These are phyloP conservation scores for Andrena camellia DNA, from an alignment of 2,888 invertebrate species.

Conservation along the genomic window DNA sequence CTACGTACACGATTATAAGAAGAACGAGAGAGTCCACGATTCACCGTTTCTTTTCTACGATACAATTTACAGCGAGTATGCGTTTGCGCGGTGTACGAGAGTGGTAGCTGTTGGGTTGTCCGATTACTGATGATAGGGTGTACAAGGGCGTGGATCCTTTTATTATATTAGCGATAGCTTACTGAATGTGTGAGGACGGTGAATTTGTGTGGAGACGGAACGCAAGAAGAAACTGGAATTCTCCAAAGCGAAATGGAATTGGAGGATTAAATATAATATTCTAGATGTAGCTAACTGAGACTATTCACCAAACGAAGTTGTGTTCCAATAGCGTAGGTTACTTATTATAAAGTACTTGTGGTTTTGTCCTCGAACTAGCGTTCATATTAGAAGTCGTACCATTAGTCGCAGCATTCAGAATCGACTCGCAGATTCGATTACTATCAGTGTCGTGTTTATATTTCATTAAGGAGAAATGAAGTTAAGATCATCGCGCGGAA, in stretches of 20 bases:
- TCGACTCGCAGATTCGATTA: conserved; percentile 16
- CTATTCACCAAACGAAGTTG: conserved; percentile 82
- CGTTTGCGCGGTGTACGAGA: conserved; percentile 13
- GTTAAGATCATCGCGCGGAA: conserved; percentile 18
- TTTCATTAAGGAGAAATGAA: conserved; percentile 8
- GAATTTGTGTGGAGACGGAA: conserved; percentile 29
- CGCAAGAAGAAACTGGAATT: conserved; percentile 19
- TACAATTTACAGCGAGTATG: background rate
- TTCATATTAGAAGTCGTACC: conserved; percentile 40
- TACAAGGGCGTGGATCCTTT: conserved; percentile 20
- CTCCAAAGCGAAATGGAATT: conserved; percentile 9
- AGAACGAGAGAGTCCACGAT: background rate
- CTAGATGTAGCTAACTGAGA: conserved; percentile 79
- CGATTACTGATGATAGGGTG: background rate
- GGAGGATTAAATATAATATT: conserved; percentile 59
- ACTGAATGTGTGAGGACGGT: conserved; percentile 11
- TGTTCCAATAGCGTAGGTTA: conserved; percentile 81
- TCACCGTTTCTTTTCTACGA: background rate
- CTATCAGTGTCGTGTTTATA: background rate
- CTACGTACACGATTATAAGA: background rate
- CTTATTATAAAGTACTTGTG: conserved; percentile 72
- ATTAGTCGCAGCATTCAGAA: conserved; percentile 23
- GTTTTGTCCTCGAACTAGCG: conserved; percentile 59
- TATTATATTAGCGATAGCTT: conserved; percentile 25
- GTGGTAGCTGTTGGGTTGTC: background rate